A percentile compares a stretch with the other conserved stretches of the same genome.
These are phyloP conservation scores for Leptonema lineaticorne DNA, from an alignment of 1,140 invertebrate species.

Conservation along the genomic window DNA sequence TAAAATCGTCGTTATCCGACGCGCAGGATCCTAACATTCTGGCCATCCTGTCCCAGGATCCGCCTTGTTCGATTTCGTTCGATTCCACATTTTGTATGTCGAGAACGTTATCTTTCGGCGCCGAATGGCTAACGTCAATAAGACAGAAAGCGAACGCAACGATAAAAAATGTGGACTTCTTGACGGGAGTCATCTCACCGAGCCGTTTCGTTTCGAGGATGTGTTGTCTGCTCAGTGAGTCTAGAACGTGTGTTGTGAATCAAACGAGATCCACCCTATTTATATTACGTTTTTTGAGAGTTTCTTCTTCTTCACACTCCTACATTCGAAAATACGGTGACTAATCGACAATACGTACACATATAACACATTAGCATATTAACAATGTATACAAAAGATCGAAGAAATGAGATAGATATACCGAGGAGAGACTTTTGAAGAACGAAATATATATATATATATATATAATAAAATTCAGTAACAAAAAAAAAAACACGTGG, in stretches of 20 bases:
- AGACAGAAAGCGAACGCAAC: neutral
- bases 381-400: conserved; percentile 20
- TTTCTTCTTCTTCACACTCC: conserved; percentile 29
- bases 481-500: no score
- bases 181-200: neutral
- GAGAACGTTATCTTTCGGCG: conserved; percentile 44
- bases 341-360: conserved; percentile 28
- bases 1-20: conserved; percentile 50
- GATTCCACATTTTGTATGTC: conserved; percentile 45
- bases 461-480: no score
- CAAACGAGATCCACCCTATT: conserved; percentile 33
- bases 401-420: conserved; percentile 10
- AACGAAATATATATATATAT: no score
- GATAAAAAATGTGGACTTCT: conserved; percentile 17
- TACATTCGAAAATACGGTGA: conserved; percentile 21
- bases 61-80: conserved; percentile 36
- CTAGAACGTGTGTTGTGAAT: conserved; percentile 27
- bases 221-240: conserved; percentile 21
- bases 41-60: conserved; percentile 37
- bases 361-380: conserved; percentile 27
- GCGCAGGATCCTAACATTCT: conserved; percentile 34
- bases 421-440: no score
- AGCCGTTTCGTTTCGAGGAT: conserved; percentile 27
- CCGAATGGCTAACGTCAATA: conserved; percentile 40
- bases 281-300: conserved; percentile 37